Evolutionary conservation across 2,888 invertebrate genomes (phyloP), one percentile per base, ranked within the genome.

Genomic region (Nemurella pictetii): DNA sequence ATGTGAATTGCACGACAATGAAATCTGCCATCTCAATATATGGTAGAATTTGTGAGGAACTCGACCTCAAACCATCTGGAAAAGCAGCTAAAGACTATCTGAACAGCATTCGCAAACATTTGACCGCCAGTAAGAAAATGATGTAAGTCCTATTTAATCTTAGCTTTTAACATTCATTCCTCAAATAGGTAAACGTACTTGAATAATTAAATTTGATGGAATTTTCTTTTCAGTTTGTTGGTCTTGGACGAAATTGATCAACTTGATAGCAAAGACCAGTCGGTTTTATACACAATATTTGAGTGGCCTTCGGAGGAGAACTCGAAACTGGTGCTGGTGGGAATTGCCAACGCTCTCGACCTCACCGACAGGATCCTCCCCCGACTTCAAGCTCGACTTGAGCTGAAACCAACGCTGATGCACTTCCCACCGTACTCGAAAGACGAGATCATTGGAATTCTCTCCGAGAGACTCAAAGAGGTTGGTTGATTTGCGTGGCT

Each of bases 191-290:
- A 74, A 74, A 5, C 4, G 4, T 77, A 55, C 12, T 25, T n/a
- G 26, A 26, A 32, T 28, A 4, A 20, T 85, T 75, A 26, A 26
- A 30, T 12, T 36, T 32, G 29, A 32, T 72, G 80, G 85, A 55
- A 32, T 84, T 72, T 85, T 86, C 84, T 27, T 87, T 87, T 27
- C 90, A 95, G 95, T 85, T 91, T 99, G 27, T 90, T 99, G 87
- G 95, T 99, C 15, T 90, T 99, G 85, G 99, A 99, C 90, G 99
- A 99, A 92, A 96, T 99, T 86, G 99, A 99, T 90, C 98, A 99
- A 89, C 90, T 99, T 73, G 95, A 96, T 88, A 95, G 95, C 87
- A 94, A 94, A 88, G 93, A 93, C 36, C 97, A 98, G 88, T 94
- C 96, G 0, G 95, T 99, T 0, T 91, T 99, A 5, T 98, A 99